Percentiles rank a stretch among this genome's conserved stretches.
These are phyloP conservation scores for Mystacides longicornis DNA, from an alignment of 2,888 invertebrate species.

Conservation along the genomic window DNA sequence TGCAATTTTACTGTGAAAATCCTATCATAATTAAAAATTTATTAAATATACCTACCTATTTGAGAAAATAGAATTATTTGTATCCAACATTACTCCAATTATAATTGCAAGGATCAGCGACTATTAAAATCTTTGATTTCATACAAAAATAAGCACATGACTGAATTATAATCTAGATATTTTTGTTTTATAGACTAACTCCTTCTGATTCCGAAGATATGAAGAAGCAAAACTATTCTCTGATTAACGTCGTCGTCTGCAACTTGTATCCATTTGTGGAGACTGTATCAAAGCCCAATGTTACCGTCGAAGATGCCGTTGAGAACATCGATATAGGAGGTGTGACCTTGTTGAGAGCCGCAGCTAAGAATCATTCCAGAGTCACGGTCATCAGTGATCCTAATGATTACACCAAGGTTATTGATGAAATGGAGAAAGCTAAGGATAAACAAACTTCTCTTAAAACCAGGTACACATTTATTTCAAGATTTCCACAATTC, in stretches of 20 bases:
- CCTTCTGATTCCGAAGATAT: slow-evolving; percentile 77
- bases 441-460: slow-evolving; percentile 60
- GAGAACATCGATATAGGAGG: slow-evolving; percentile 98
- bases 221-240: slow-evolving; percentile 66
- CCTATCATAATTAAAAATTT: no score
- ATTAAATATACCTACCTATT: no score
- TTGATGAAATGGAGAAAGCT: slow-evolving; percentile 60
- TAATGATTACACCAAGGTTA: slow-evolving; percentile 70
- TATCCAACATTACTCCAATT: no score
- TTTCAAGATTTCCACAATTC: no score
- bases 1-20: no score
- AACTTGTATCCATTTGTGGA: slow-evolving; percentile 94
- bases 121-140: no score
- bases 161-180: no score
- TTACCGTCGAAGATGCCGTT: slow-evolving; percentile 79
- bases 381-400: slow-evolving; percentile 94
- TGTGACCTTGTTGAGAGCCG: slow-evolving; percentile 88
- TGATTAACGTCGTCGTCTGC: slow-evolving; percentile 86
- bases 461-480: slow-evolving; percentile 55
- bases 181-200: slow-evolving; percentile 50
- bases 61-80: no score
- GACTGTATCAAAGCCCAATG: slow-evolving; percentile 73
- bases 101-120: no score
- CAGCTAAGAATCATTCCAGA: slow-evolving; percentile 93
- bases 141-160: no score